Percentiles rank a stretch among this genome's conserved stretches.
These are phyloP conservation scores for Oxyura jamaicensis DNA, from an alignment of 2,113 vertebrate species.

Conservation along the genomic window DNA sequence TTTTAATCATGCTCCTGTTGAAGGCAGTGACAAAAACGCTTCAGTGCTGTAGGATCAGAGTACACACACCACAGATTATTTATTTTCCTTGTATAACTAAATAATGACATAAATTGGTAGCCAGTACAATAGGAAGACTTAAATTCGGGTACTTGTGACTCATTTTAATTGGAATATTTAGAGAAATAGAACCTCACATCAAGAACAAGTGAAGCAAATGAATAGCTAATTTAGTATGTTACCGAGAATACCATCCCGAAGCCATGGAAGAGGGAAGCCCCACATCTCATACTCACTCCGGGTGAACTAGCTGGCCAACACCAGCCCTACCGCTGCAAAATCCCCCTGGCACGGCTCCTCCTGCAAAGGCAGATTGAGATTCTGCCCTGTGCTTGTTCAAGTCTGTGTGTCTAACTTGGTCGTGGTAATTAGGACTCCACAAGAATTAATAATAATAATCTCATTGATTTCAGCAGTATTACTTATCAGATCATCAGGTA, in stretches of 20 bases:
- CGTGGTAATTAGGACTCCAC: not conserved
- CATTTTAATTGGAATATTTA: constrained; percentile 8
- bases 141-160: not conserved
- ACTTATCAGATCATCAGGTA: not conserved
- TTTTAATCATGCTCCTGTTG: not conserved
- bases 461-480: not conserved
- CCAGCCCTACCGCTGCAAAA: not conserved
- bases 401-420: not conserved
- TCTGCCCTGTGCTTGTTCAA: not conserved
- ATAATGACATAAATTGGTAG: not conserved
- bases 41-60: not conserved
- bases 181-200: not conserved
- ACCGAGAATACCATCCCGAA: not conserved
- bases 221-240: not conserved
- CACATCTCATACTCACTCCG: not conserved
- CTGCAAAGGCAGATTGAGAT: not conserved
- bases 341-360: not conserved
- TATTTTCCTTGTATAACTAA: constrained; percentile 5
- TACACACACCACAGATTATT: not conserved
- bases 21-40: not conserved
- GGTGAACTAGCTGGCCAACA: not conserved
- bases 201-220: not conserved
- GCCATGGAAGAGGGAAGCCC: not conserved
- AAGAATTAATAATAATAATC: not conserved
- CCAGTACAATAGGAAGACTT: not conserved